phyloP scores from a whole-genome alignment of 1,140 invertebrate genomes.

The Apis dorsata region DNA sequence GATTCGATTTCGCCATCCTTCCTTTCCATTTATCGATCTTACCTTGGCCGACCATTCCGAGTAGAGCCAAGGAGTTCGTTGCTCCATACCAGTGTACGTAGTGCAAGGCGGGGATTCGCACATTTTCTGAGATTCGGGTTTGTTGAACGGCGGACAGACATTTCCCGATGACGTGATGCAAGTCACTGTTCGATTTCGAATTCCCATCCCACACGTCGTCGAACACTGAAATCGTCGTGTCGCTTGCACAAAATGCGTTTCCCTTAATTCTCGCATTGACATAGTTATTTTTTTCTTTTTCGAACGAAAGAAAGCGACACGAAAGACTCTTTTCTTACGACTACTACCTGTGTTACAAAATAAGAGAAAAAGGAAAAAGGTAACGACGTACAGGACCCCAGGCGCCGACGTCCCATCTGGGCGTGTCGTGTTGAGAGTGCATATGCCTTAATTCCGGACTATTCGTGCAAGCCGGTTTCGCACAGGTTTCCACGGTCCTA shows the following conservation, averaged over 20 bases:
- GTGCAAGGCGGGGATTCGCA: constrained; percentile 67
- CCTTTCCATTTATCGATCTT: constrained; percentile 6
- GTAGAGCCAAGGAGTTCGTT: constrained; percentile 68
- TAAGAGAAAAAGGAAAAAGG: background rate
- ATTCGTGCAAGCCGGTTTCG: constrained; percentile 65
- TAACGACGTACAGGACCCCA: constrained; percentile 71
- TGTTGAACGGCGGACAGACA: constrained; percentile 62
- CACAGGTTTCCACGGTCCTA: constrained; percentile 70
- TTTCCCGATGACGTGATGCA: constrained; percentile 72
- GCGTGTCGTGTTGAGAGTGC: constrained; percentile 61
- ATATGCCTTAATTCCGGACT: constrained; percentile 70
- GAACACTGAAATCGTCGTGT: constrained; percentile 66
- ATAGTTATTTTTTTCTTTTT: background rate
- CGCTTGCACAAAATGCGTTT: background rate
- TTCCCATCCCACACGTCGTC: constrained; percentile 70
- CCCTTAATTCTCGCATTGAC: background rate
- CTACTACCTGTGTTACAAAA: background rate
- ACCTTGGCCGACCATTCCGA: constrained; percentile 75
- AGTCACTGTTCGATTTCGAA: constrained; percentile 71
- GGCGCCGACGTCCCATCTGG: constrained; percentile 72
- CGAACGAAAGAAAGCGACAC: background rate
- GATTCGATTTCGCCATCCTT: background rate
- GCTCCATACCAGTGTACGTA: constrained; percentile 20
- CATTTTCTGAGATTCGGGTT: constrained; percentile 66
- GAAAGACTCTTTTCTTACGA: background rate